Base-by-base conservation (phyloP, 37 sponge, comb jelly and placozoan species). In the Corticium candelabrum region DNA sequence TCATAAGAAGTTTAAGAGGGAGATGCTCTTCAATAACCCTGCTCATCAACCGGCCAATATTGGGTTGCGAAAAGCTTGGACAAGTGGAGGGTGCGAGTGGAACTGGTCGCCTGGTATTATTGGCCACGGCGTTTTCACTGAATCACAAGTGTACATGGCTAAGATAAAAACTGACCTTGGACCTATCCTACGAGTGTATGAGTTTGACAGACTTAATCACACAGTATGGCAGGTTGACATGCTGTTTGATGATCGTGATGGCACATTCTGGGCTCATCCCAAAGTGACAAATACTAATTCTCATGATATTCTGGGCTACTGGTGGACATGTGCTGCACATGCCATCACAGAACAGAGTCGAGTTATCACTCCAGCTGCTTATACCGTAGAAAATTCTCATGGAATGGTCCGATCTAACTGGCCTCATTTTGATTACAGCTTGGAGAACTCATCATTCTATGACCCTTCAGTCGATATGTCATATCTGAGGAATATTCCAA, bases 221-320 rank as follows among this genome's bases (percentile, higher is more conserved):
- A 50, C 62, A 11, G 62, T 50, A 27, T 50, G 62, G 62, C 62
- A 50, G 21, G 62, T 50, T 11, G 62, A 50, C 62, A 50, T 50
- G 62, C 62, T 50, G 15, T 50, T 50, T 21, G 62, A 50, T 21
- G 62, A 11, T 11, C 62, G 62, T 27, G 62, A 50, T 21, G 62
- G 62, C 62, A 50, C 62, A 21, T 50, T 50, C 62, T 50, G 62
- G 62, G 62, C 62, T 21, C 62, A 50, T 50, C 62, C 62, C 62
- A 50, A 50, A 21, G 21, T 50, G 21, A 50, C 62, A 21, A 50
- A 50, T 21, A 50, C 62, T 27, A 50, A 50, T 50, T 21, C 62
- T 21, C 62, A 50, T 50, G 15, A 11, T 11, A 50, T 50, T 50
- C 11, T 50, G 62, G 62, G 62, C 11, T 50, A 50, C 21, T 50